Evolutionary conservation across 2,888 invertebrate species (phyloP), one percentile per base, ranked within the genome.

Genomic region (Timandra comae): DNA sequence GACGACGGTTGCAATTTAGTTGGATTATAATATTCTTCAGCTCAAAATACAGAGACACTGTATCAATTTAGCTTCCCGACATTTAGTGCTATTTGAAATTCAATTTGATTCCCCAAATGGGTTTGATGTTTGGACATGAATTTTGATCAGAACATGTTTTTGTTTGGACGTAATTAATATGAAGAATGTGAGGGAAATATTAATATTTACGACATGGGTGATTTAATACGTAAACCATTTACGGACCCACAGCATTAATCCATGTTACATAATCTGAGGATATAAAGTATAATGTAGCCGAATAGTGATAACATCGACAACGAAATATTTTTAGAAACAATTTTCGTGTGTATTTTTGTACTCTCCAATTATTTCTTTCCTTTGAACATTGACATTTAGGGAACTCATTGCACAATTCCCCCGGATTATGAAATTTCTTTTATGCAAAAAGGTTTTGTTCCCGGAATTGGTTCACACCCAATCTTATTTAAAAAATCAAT

Each of bases 61-160:
- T 56, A 64, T 55, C 59, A 58, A 60, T 56, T 53, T 56, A 47
- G 38, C 44, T 34, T 24, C 25, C 19, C 38, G 49, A 28, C 44
- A 45, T 47, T 52, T 43, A 53, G 38, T 45, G 36, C 41, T 44
- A 58, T 64, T 64, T 58, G 57, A 55, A 61, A 64, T 69, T 69
- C 59, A 61, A 65, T 63, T 59, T 53, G 38, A 41, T 35, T 39
- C 44, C 47, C 41, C 36, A 51, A 60, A 54, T 57, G 48, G 43
- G 40, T 48, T 43, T 48, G 40, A 46, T 34, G 52, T 42, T 47
- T 42, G 33, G 52, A 48, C 54, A 46, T 49, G 59, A 61, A 63
- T 65, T 46, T 50, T 56, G 49, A 63, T 51, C 33, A 40, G 43
- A 16, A 41, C 38, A 24, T 43, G 43, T 39, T 33, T 29, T 42